Conservation (phyloP, 2,797 vertebrate species). For the Cottoperca gobio region DNA sequence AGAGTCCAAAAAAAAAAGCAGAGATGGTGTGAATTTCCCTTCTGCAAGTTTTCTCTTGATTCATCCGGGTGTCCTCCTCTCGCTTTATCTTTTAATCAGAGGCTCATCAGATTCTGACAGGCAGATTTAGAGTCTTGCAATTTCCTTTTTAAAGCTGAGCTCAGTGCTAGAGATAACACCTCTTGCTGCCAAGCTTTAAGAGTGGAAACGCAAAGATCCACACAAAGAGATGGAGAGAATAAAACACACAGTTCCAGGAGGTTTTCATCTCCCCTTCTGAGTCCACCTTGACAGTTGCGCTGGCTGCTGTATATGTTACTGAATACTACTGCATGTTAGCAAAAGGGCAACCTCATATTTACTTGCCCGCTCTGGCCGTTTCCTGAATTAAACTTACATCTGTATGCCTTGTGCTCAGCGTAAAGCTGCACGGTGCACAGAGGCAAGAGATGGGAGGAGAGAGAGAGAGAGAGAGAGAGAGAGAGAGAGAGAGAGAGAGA, state of each 20-base stretch:
- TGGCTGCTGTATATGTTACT: slow-evolving; percentile 51
- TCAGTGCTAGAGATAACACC: slow-evolving; percentile 64
- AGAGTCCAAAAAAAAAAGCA: slow-evolving; percentile 16
- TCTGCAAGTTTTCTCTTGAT: slow-evolving; percentile 47
- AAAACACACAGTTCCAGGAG: slow-evolving; percentile 61
- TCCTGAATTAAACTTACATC: slow-evolving; percentile 84
- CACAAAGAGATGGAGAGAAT: slow-evolving; percentile 63
- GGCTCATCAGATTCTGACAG: slow-evolving; percentile 50
- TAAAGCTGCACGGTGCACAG: slow-evolving; percentile 69
- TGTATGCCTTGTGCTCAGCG: slow-evolving; percentile 69
- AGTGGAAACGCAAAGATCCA: slow-evolving; percentile 67
- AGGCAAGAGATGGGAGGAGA: slow-evolving; percentile 62
- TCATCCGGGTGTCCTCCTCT: slow-evolving; percentile 44
- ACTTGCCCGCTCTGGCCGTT: slow-evolving; percentile 62
- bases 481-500: slow-evolving; percentile 31
- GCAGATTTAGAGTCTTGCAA: slow-evolving; percentile 61
- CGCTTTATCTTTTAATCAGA: slow-evolving; percentile 54
- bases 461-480: slow-evolving; percentile 38
- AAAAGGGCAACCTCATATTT: slow-evolving; percentile 63
- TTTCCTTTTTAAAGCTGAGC: slow-evolving; percentile 72
- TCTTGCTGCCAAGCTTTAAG: slow-evolving; percentile 54
- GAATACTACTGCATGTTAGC: slow-evolving; percentile 56
- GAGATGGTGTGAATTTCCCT: slow-evolving; percentile 6
- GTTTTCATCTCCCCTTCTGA: slow-evolving; percentile 62
- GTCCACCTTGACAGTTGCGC: slow-evolving; percentile 59